Conservation (phyloP, 2,113 vertebrate species). For the Thalassoma bifasciatum region DNA sequence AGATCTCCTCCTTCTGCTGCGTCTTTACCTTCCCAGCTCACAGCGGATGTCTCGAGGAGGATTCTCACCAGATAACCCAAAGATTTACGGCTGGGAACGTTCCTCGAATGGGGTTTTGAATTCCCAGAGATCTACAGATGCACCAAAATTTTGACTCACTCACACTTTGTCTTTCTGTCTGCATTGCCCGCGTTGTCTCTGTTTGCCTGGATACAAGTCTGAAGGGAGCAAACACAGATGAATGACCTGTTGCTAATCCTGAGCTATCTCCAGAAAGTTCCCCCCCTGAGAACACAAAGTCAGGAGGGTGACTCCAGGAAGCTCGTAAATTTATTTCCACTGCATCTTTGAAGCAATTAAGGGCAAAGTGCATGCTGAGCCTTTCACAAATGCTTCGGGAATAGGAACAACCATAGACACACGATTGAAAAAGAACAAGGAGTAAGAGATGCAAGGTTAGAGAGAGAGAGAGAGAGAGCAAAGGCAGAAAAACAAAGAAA, state of each 20-base stretch:
- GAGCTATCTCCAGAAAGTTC: conserved; percentile 46
- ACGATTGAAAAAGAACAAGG: conserved; percentile 50
- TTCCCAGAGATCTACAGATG: conserved; percentile 71
- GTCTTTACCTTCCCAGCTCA: conserved; percentile 65
- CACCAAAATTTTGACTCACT: conserved; percentile 68
- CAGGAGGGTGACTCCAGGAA: conserved; percentile 55
- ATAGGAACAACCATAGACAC: conserved; percentile 62
- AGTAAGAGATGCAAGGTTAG: conserved; percentile 17
- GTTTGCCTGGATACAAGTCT: conserved; percentile 60
- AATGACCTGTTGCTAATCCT: conserved; percentile 57
- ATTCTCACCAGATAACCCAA: conserved; percentile 60
- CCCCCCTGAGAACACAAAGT: conserved; percentile 46
- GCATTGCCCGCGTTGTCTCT: conserved; percentile 34
- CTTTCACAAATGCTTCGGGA: conserved; percentile 72
- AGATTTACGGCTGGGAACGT: conserved; percentile 73
- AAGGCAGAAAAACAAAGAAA: neutral
- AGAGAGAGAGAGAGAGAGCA: neutral
- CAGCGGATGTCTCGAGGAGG: conserved; percentile 58
- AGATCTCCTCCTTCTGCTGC: conserved; percentile 45
- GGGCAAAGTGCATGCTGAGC: conserved; percentile 69
- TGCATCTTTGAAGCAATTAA: conserved; percentile 69
- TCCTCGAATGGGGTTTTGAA: conserved; percentile 58
- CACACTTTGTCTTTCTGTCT: conserved; percentile 24
- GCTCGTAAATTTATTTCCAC: conserved; percentile 69
- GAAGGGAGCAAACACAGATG: conserved; percentile 50